Evolutionary conservation across 2,888 invertebrate species (phyloP), one percentile per base, ranked within the genome.

Genomic region (Podotricha telesiphe): DNA sequence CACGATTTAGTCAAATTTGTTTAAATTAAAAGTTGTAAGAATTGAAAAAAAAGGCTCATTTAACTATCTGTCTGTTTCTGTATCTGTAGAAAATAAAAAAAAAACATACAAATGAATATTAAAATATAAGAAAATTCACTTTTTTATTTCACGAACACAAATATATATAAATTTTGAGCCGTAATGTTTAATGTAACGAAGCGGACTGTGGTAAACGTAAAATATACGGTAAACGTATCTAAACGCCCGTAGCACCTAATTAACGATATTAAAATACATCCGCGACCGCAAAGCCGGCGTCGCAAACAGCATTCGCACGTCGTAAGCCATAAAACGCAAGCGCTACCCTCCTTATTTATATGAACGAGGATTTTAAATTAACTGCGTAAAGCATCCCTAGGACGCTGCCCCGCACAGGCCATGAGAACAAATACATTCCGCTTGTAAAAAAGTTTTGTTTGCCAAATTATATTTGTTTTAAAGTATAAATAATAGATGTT

Each of bases 281-380:
- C 81, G 75, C 81, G 76, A 82, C 92, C 92, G 86, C 92, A 90
- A 85, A 89, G 85, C 45, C 45, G 22, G 83, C 88, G 82, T 86
- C 88, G 81, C 85, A 82, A 85, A 85, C 88, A 86, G 85, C 88
- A 86, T 91, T 90, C 89, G 90, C 90, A 89, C 91, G 82, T 87
- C 87, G 87, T 87, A 83, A 86, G 88, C 92, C 84, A 92, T 93
- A 92, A 93, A 93, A 92, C 91, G 91, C 92, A 93, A 93, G 83
- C 90, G 91, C 79, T 89, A 88, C 91, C 91, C 90, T 89, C 91
- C 90, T 90, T 89, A 91, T 91, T 92, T 92, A 91, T 92, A 87
- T 89, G 86, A 88, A 88, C 88, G 91, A 89, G 91, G 89, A 92
- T 92, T 93, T 93, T 91, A 92, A 93, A 93, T 93, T 93, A 93